Evolutionary conservation across 2,797 vertebrate genomes (phyloP).

Genomic region (Gymnothorax reevesii): DNA sequence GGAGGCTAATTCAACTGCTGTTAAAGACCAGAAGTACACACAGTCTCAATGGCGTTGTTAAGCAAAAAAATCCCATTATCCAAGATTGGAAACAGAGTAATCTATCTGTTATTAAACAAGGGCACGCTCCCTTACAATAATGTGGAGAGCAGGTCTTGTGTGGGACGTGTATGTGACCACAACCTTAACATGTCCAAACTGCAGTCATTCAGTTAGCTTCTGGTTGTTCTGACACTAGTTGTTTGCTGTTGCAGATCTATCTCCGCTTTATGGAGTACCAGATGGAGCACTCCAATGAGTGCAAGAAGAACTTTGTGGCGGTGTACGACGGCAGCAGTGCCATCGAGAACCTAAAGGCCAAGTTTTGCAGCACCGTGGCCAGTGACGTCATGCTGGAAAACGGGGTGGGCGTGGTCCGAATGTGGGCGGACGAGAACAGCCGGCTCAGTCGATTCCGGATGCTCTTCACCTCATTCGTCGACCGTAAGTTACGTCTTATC

Average conservation of each 20-base stretch:
- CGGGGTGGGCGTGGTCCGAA: slow-evolving; percentile 87
- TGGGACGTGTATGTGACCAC: neutral
- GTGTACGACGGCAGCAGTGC: slow-evolving; percentile 95
- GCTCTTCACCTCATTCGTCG: slow-evolving; percentile 92
- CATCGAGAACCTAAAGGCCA: slow-evolving; percentile 91
- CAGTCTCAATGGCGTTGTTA: no score
- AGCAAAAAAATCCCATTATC: neutral
- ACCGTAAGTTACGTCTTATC: slow-evolving; percentile 73
- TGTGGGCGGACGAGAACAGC: slow-evolving; percentile 97
- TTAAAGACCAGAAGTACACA: no score
- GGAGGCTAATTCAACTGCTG: no score
- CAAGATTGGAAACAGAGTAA: neutral
- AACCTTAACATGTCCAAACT: neutral
- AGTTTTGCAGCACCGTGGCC: slow-evolving; percentile 97
- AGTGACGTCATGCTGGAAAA: slow-evolving; percentile 92
- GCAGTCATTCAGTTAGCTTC: slow-evolving; percentile 12
- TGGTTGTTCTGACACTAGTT: neutral
- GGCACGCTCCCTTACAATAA: neutral
- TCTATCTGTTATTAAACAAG: neutral
- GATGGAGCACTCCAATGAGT: slow-evolving; percentile 96
- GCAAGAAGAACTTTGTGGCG: slow-evolving; percentile 95
- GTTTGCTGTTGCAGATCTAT: slow-evolving; percentile 78
- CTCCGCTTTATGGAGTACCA: slow-evolving; percentile 93
- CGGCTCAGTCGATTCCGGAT: slow-evolving; percentile 91
- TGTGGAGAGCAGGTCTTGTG: neutral